Evolutionary conservation across 2,888 invertebrate genomes (phyloP), one percentile per base, ranked within the genome.

Genomic region (Lycocerus yunnanus): DNA sequence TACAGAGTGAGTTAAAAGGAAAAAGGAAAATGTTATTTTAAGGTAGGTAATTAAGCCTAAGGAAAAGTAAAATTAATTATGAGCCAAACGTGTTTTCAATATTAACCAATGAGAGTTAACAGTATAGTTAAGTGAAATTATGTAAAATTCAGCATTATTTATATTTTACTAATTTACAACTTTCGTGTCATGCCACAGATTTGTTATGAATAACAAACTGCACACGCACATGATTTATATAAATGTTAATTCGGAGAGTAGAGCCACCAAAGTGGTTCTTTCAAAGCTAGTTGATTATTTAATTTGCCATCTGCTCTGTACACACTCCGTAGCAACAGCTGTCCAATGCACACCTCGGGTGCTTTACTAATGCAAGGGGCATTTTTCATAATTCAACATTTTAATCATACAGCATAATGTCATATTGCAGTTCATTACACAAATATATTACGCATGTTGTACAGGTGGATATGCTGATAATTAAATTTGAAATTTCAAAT

Each of bases 301-400:
- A 78, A 78, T 78, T 78, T 75, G 77, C 78, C 78, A 78, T 78
- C 78, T 78, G 78, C 77, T 77, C 70, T 71, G 72, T 75, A 73
- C 77, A 76, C 77, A 76, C 76, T 68, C 76, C 73, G 73, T 69
- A 76, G 71, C 71, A 73, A 71, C 77, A 77, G 77, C 77, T 77
- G 77, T 72, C 77, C 58, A 60, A 69, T 66, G 66, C 69, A 75
- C 76, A 72, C 72, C 71, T 68, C 73, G 58, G 71, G 68, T 66
- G 72, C 73, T 63, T 66, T 69, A 61, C 75, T 71, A 74, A 74
- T 71, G 74, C 71, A 59, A 61, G 68, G 71, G 68, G 74, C 65
- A 71, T 70, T 74, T 74, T 74, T 74, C 74, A 74, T 74, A 74
- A 74, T 74, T 74, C 71, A 74, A 65, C 74, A 71, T 71, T 71